Base-by-base conservation (phyloP, 37 sponge, comb jelly and placozoan genomes). In the Spongilla lacustris region DNA sequence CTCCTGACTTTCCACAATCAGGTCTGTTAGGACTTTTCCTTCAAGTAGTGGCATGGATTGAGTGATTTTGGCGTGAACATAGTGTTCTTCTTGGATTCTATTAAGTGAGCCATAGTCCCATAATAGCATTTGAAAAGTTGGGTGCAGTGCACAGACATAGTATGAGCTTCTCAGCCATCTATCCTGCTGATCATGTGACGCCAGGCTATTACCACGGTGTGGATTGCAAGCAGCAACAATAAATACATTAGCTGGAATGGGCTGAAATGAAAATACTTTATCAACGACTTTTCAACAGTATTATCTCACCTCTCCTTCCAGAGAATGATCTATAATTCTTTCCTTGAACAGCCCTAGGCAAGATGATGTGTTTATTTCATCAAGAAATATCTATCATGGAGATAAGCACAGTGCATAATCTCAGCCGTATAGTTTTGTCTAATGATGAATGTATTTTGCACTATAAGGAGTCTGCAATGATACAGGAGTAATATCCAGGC, bases 161-260 rank as follows among this genome's bases (percentile, higher is more conserved):
- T 97, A 97, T 22, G 89, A 85, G 1, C 95, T 89, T 21, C 89
- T 46, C 37, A 94, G 74, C 97, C 97, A 97, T 19, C 73, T 86
- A 41, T 86, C 85, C 21, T 86, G 77, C 32, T 87, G 24, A 66
- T 66, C 4, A 46, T 82, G 84, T 37, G 90, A 73, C 10, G 85
- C 93, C 58, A 93, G 72, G 77, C 94, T 93, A 89, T 93, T 92
- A 0, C 96, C 87, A 36, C 96, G 88, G 77, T 97, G 97, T 78
- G 97, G 97, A 88, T 97, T 97, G 67, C 95, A 94, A 17, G 97
- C 97, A 32, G 95, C 97, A 21, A 94, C 91, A 0, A 97, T 85
- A 71, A 97, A 97, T 17, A 97, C 66, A 82, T 94, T 94, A 0
- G 50, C 67, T 23, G 97, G 97, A 35, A 97, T 84, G 37, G 87